Evolutionary conservation across 2,888 invertebrate species (phyloP).

Genomic region (Hypselothyrea guttata): DNA sequence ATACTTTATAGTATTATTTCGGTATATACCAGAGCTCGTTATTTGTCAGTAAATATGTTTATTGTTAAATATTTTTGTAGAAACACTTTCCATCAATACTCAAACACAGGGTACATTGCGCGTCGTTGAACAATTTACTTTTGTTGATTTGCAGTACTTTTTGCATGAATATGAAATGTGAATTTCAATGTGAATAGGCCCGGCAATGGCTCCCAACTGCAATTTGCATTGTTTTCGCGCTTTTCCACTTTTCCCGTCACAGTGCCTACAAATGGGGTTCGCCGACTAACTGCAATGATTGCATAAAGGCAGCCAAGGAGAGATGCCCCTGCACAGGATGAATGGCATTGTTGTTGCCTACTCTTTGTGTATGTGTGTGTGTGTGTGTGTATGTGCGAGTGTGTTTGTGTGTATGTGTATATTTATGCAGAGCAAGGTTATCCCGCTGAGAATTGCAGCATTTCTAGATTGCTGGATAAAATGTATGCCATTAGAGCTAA

Average conservation of each 20-base stretch:
- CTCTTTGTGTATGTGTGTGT: conserved; percentile 13
- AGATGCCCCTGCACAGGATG: conserved; percentile 35
- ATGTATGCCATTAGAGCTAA: conserved; percentile 42
- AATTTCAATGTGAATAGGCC: conserved; percentile 69
- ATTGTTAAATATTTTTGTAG: too few relatives aligned
- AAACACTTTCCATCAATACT: too few relatives aligned
- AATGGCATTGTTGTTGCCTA: conserved; percentile 46
- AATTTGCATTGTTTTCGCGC: conserved; percentile 67
- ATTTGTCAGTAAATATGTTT: too few relatives aligned
- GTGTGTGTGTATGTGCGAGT: conserved; percentile 16
- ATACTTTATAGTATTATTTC: too few relatives aligned
- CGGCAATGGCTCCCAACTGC: conserved; percentile 58
- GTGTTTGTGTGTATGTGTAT: conserved; percentile 12
- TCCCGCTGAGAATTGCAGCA: conserved; percentile 48
- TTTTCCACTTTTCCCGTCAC: conserved; percentile 44
- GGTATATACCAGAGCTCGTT: too few relatives aligned
- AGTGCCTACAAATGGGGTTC: conserved; percentile 33
- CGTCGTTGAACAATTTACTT: conserved; percentile 25
- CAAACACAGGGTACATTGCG: not conserved
- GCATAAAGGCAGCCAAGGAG: conserved; percentile 55
- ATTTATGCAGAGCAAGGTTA: conserved; percentile 59
- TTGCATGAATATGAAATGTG: conserved; percentile 60
- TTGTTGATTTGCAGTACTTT: conserved; percentile 60
- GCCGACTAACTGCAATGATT: conserved; percentile 56
- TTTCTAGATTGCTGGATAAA: conserved; percentile 40